These are phyloP conservation scores for Lasioglossum oenotherae DNA, from an alignment of 2,888 invertebrate genomes.

Conservation along the genomic window DNA sequence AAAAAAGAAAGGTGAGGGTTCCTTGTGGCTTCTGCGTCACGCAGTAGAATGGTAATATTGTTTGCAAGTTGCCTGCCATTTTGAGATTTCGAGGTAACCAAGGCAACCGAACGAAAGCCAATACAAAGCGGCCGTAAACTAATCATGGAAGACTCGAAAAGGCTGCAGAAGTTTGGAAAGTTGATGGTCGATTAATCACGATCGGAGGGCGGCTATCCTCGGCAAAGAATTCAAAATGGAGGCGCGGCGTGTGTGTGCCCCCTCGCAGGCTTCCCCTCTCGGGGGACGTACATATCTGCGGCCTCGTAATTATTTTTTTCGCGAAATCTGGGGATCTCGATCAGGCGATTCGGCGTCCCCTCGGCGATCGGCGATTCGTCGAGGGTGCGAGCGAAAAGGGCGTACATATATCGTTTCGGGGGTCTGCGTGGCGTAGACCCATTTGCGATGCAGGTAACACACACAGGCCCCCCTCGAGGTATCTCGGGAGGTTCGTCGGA, in stretches of 20 bases:
- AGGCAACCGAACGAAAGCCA: neutral
- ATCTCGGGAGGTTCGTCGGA: constrained; percentile 66
- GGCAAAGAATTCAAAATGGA: constrained; percentile 54
- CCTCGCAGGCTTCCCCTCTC: neutral
- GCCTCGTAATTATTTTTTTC: constrained; percentile 54
- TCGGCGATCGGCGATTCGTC: constrained; percentile 53
- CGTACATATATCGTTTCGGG: constrained; percentile 62
- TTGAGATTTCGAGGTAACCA: neutral
- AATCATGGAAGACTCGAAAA: neutral
- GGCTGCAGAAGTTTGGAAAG: neutral
- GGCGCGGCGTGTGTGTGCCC: constrained; percentile 29
- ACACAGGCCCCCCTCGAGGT: constrained; percentile 63
- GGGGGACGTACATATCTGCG: constrained; percentile 36
- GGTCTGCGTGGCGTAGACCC: constrained; percentile 75
- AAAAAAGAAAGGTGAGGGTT: neutral
- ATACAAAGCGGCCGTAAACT: neutral
- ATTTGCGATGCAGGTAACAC: constrained; percentile 75
- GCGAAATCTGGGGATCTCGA: constrained; percentile 60
- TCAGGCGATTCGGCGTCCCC: constrained; percentile 57
- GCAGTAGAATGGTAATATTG: neutral
- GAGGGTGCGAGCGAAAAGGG: constrained; percentile 61
- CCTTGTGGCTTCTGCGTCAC: neutral
- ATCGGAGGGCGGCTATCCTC: neutral
- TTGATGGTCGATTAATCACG: neutral
- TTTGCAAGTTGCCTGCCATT: neutral